phyloP scores from a whole-genome alignment of 2,797 vertebrate species.

The Petrocephalus schoutedeni region DNA sequence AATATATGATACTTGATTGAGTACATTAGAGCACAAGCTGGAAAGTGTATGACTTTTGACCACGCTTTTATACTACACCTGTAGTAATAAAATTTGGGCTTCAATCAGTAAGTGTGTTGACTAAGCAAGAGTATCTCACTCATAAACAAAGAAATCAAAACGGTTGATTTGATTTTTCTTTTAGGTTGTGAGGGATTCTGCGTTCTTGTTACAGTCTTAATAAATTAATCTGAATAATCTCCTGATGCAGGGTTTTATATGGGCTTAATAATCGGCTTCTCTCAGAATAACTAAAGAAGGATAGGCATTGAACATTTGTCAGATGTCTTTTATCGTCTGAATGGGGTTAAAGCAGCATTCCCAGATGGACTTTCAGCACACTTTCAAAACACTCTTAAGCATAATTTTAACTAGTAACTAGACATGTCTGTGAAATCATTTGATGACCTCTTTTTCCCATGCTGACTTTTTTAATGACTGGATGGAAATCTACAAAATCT shows the following conservation, averaged over 20 bases:
- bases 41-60: neutral
- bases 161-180: neutral
- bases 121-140: neutral
- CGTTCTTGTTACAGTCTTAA: neutral
- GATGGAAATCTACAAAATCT: neutral
- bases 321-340: neutral
- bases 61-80: neutral
- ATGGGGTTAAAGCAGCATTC: neutral
- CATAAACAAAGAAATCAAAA: neutral
- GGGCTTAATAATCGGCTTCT: neutral
- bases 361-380: neutral
- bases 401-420: neutral
- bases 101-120: neutral
- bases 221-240: neutral
- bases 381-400: neutral
- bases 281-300: neutral
- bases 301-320: neutral
- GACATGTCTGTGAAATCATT: neutral
- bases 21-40: neutral
- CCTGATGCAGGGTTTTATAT: neutral
- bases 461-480: neutral
- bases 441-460: neutral
- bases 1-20: neutral
- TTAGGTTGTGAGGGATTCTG: neutral
- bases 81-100: neutral